Conservation (phyloP, 2,797 vertebrate species). For the Phataginus tetradactyla region DNA sequence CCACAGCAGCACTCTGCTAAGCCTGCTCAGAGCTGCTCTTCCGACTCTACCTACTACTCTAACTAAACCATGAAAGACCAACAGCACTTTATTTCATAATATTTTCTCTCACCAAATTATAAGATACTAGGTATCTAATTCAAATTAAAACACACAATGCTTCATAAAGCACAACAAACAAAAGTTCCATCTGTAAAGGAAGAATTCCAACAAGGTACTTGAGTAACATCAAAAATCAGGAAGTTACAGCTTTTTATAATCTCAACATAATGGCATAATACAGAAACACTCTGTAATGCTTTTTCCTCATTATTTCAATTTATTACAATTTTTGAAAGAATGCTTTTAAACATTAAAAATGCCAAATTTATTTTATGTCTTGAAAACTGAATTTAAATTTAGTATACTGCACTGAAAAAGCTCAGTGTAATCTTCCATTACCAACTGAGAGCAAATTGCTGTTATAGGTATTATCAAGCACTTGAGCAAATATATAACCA, state of each 20-base stretch:
- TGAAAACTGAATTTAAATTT: constrained; percentile 20
- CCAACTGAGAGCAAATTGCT: constrained; percentile 29
- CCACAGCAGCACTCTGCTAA: neutral
- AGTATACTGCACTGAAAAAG: neutral
- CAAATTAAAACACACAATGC: neutral
- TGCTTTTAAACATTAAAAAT: constrained; percentile 35
- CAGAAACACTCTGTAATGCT: constrained; percentile 22
- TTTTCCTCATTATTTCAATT: constrained; percentile 32
- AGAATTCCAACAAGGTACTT: neutral
- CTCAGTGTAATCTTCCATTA: constrained; percentile 33
- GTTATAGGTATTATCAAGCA: neutral
- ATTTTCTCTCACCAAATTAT: neutral
- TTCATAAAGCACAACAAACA: neutral
- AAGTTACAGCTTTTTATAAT: neutral
- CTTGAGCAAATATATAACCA: neutral
- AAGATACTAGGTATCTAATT: neutral
- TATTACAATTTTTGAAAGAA: constrained; percentile 23
- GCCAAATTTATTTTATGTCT: constrained; percentile 12
- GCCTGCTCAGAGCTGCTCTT: neutral
- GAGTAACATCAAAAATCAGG: constrained; percentile 27
- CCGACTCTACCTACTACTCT: neutral
- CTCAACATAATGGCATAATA: neutral
- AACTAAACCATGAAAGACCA: neutral
- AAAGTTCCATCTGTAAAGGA: constrained; percentile 35
- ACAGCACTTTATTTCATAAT: neutral